Conservation (phyloP, 1,140 invertebrate genomes). For the Thaumatotibia leucotreta region DNA sequence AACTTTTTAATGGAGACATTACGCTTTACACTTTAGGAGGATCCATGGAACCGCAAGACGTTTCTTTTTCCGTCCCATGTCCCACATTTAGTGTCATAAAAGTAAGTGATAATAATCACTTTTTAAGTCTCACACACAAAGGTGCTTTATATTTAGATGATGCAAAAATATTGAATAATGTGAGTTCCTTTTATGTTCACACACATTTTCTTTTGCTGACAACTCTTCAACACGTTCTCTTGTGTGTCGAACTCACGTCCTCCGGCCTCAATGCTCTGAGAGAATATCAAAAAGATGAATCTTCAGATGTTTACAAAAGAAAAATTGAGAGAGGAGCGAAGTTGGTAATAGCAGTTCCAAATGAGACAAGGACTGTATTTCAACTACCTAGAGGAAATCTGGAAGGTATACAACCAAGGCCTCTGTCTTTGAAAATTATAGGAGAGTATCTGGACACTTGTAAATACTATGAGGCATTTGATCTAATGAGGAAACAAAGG, state of each 20-base stretch:
- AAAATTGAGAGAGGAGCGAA: conserved; percentile 88
- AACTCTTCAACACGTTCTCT: conserved; percentile 82
- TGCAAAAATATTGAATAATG: conserved; percentile 80
- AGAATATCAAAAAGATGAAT: conserved; percentile 50
- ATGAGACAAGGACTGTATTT: conserved; percentile 85
- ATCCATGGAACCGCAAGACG: conserved; percentile 43
- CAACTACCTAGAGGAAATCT: conserved; percentile 96
- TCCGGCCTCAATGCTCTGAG: conserved; percentile 41
- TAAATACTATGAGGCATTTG: conserved; percentile 82
- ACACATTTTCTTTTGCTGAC: conserved; percentile 86
- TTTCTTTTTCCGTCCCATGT: conserved; percentile 59
- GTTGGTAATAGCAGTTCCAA: conserved; percentile 82
- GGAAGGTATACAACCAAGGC: conserved; percentile 90
- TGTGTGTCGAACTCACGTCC: conserved; percentile 77
- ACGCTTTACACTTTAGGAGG: conserved; percentile 39
- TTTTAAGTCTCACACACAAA: conserved; percentile 78
- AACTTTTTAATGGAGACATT: conserved; percentile 57
- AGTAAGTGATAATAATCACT: conserved; percentile 61
- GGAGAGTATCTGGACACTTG: conserved; percentile 79
- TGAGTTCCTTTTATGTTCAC: conserved; percentile 86
- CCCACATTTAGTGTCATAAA: conserved; percentile 67
- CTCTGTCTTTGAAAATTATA: conserved; percentile 84
- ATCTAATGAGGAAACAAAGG: conserved; percentile 89
- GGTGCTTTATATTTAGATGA: conserved; percentile 83
- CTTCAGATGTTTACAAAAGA: conserved; percentile 73